phyloP scores from a whole-genome alignment of 2,797 vertebrate genomes.

The Danio albolineatus region DNA sequence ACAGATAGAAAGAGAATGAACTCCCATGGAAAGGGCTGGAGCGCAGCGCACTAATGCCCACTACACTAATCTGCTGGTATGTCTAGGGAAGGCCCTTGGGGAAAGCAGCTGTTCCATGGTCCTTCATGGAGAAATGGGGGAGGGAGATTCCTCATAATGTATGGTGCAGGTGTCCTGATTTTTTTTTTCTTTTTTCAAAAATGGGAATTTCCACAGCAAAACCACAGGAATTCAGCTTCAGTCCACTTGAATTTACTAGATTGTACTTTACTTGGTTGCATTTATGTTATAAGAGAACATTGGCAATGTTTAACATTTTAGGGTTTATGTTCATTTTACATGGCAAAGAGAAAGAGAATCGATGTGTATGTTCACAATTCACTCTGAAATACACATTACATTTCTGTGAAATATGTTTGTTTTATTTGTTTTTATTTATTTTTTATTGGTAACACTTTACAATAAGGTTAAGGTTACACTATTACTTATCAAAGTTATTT shows the following conservation, averaged over 20 bases:
- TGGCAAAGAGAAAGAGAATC: neutral
- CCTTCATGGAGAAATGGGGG: conserved; percentile 59
- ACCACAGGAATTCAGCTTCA: conserved; percentile 53
- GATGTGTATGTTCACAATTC: too few species aligned
- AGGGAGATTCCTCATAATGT: conserved; percentile 59
- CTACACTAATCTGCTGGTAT: conserved; percentile 15
- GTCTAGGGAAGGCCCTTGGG: conserved; percentile 42
- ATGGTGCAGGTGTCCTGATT: conserved; percentile 69
- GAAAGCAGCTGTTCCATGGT: conserved; percentile 62
- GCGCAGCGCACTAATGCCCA: conserved; percentile 5
- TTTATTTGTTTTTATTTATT: too few species aligned
- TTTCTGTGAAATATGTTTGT: too few species aligned
- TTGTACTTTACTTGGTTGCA: neutral
- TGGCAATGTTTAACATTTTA: neutral
- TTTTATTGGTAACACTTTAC: too few species aligned
- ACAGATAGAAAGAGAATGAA: conserved; percentile 3
- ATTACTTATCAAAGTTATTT: too few species aligned
- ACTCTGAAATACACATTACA: too few species aligned
- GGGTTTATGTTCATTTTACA: neutral
- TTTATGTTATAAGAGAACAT: neutral
- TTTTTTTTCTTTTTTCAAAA: conserved; percentile 45
- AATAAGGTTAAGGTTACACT: too few species aligned
- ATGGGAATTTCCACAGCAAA: conserved; percentile 66
- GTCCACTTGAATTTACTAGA: conserved; percentile 54
- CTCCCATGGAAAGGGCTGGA: neutral